phyloP scores from a whole-genome alignment of 2,113 vertebrate species.

The Crotalus helleri region DNA sequence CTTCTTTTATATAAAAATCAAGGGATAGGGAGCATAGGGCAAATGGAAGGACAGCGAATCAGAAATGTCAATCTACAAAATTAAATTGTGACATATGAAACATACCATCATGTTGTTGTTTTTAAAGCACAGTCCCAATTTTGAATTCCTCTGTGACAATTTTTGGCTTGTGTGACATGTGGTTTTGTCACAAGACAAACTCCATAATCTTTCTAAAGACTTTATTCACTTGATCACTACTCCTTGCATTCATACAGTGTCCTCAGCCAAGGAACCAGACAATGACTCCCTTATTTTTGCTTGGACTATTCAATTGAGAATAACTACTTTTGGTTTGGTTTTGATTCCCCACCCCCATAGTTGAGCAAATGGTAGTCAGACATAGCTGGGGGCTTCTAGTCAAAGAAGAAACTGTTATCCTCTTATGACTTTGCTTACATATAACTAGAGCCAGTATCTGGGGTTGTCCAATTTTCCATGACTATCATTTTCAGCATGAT shows the following conservation, averaged over 20 bases:
- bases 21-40: conserved; percentile 63
- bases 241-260: conserved; percentile 67
- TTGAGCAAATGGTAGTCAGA: conserved; percentile 53
- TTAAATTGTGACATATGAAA: conserved; percentile 68
- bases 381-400: conserved; percentile 50
- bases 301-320: conserved; percentile 46
- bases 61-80: conserved; percentile 69
- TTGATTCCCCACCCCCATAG: conserved; percentile 3
- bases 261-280: conserved; percentile 64
- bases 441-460: conserved; percentile 63
- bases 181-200: conserved; percentile 61
- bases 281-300: conserved; percentile 62
- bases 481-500: conserved; percentile 40
- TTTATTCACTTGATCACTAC: conserved; percentile 52
- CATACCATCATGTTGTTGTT: conserved; percentile 43
- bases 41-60: conserved; percentile 67
- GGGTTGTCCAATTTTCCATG: conserved; percentile 55
- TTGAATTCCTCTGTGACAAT: conserved; percentile 51
- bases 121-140: conserved; percentile 49
- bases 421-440: conserved; percentile 49
- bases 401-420: conserved; percentile 56
- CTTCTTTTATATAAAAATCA: conserved; percentile 73
- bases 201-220: conserved; percentile 59
- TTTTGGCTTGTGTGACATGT: conserved; percentile 65
- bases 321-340: conserved; percentile 34